phyloP scores from a whole-genome alignment of 2,113 vertebrate genomes.

The Bombycilla garrulus region DNA sequence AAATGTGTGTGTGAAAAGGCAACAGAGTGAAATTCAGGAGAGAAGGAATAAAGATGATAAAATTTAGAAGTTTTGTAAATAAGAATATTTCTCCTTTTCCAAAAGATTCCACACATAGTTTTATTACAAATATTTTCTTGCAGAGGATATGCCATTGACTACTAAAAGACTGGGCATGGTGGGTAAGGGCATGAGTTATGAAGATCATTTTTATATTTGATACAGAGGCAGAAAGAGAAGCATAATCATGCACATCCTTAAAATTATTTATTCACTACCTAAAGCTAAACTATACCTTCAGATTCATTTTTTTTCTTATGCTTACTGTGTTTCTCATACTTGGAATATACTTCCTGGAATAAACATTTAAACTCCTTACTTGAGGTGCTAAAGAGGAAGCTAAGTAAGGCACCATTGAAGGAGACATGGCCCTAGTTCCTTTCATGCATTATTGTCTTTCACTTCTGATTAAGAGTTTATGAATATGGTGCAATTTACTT shows the following conservation, averaged over 20 bases:
- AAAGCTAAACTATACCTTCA: background rate
- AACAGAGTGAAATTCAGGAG: background rate
- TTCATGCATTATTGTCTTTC: background rate
- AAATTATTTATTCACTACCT: background rate
- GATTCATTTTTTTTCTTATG: background rate
- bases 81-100: background rate
- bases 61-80: background rate
- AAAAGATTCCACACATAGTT: background rate
- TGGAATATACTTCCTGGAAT: background rate
- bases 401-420: background rate
- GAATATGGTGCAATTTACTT: background rate
- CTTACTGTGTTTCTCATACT: background rate
- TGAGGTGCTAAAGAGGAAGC: background rate
- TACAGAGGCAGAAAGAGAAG: background rate
- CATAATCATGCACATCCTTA: accelerated
- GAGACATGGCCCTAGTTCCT: background rate
- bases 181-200: too few species aligned
- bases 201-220: background rate
- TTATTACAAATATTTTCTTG: background rate
- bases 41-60: background rate
- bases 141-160: background rate
- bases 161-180: background rate
- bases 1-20: background rate
- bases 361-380: background rate
- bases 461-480: background rate